Percentiles rank a stretch among this genome's conserved stretches.
These are phyloP conservation scores for Noctua janthina DNA, from an alignment of 2,888 invertebrate species.

Conservation along the genomic window DNA sequence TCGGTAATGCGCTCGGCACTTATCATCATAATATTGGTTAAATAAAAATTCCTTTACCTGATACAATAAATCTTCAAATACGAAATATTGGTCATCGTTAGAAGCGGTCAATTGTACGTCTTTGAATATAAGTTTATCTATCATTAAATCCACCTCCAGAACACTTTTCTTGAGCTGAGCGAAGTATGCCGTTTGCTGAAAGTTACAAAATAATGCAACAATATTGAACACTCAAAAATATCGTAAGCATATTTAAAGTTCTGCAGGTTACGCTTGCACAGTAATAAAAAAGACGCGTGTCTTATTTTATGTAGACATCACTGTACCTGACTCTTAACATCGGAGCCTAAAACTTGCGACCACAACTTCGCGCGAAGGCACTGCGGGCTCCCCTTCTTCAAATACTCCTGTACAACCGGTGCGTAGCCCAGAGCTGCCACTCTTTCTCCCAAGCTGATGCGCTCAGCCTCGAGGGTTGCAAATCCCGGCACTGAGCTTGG, in stretches of 20 bases:
- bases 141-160: constrained; percentile 96
- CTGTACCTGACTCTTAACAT: constrained; percentile 92
- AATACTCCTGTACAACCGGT: constrained; percentile 96
- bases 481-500: constrained; percentile 89
- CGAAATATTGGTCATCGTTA: constrained; percentile 99
- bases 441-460: constrained; percentile 93
- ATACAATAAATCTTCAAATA: constrained; percentile 98
- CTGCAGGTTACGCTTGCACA: not conserved
- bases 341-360: constrained; percentile 96
- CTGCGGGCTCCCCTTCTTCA: constrained; percentile 96
- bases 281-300: not conserved
- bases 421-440: constrained; percentile 95
- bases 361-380: constrained; percentile 95
- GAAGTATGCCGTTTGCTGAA: constrained; percentile 94
- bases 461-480: constrained; percentile 92
- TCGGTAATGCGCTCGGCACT: not conserved
- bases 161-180: constrained; percentile 95
- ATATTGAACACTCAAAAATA: not conserved
- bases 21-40: not conserved
- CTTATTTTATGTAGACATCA: not conserved
- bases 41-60: constrained; percentile 90
- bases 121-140: constrained; percentile 98
- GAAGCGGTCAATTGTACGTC: constrained; percentile 98
- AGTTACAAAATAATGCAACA: constrained; percentile 52
- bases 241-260: not conserved